Conservation (phyloP, 1,140 invertebrate species). For the Sminthurides bifidus region DNA sequence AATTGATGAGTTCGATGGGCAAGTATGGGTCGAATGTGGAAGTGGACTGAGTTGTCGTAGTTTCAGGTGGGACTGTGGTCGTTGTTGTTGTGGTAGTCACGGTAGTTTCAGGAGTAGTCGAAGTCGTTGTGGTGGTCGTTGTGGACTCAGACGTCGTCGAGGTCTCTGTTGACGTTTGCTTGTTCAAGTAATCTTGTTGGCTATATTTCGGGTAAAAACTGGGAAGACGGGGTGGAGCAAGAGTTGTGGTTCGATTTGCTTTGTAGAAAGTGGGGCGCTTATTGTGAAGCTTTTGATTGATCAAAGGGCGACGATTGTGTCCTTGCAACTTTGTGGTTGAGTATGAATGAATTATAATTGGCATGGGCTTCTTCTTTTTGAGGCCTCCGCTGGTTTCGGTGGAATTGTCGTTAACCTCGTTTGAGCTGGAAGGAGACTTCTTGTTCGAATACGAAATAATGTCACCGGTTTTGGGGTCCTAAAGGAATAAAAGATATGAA, state of each 20-base stretch:
- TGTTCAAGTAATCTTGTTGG: slow-evolving; percentile 8
- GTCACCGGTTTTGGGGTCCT: slow-evolving; percentile 29
- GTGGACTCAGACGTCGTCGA: neutral
- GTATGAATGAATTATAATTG: slow-evolving; percentile 29
- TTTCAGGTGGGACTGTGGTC: neutral
- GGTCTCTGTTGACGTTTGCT: no score
- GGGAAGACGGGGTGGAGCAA: slow-evolving; percentile 23
- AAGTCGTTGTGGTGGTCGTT: slow-evolving; percentile 5
- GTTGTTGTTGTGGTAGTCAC: slow-evolving; percentile 12
- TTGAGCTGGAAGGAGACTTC: slow-evolving; percentile 3
- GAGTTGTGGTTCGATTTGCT: slow-evolving; percentile 19
- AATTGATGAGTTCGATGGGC: slow-evolving; percentile 27
- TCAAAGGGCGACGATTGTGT: slow-evolving; percentile 9
- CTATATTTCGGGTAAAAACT: slow-evolving; percentile 24
- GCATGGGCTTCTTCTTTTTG: slow-evolving; percentile 27
- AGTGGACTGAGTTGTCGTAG: slow-evolving; percentile 1
- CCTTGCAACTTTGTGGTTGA: slow-evolving; percentile 26
- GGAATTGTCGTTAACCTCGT: slow-evolving; percentile 18
- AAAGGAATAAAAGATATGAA: no score
- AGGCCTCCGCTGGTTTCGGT: neutral
- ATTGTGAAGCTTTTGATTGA: slow-evolving; percentile 20
- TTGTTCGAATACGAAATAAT: slow-evolving; percentile 18
- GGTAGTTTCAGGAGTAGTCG: neutral
- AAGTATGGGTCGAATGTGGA: slow-evolving; percentile 25
- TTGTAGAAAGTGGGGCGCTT: slow-evolving; percentile 28